Base-by-base conservation (phyloP, 2,113 vertebrate genomes). In the Cottus gobio region DNA sequence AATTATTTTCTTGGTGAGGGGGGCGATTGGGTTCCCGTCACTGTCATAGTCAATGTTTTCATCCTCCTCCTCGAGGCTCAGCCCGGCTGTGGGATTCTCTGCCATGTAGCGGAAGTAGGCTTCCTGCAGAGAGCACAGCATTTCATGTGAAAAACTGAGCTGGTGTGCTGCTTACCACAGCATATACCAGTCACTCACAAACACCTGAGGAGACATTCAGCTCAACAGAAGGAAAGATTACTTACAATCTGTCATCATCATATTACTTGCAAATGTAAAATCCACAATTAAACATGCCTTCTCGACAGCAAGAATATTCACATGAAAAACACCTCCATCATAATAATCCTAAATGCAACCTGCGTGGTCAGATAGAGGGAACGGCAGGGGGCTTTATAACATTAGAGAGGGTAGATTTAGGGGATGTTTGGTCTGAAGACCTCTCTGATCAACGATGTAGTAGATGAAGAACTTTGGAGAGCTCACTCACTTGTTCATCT, bases 401-500 rank as follows among this genome's bases (percentile, higher is more conserved):
- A 83, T 52, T 44, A 75, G 58, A 79, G 62, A 79, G 24, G 60
- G 60, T 42, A 76, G 46, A 65, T 76, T 56, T 39, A 81, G 60
- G 72, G 1, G 77, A 67, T 79, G 80, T 65, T 81, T 87, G 86
- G 77, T 84, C 71, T 75, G 80, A 80, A 56, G 62, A 86, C 57
- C 62, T 82, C 68, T 89, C 72, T 90, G 86, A 92, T 86, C 91
- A 89, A 85, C 86, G 80, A 87, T 92, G 94, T 87, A 93, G 94
- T 87, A 94, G 93, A 96, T 89, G 88, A 87, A 94, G 95, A 97
- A 97, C 95, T 94, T 93, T 95, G 95, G 93, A 95, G 95, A 92
- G 91, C 95, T 98, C 96, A 99, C 98, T 99, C 97, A 99, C 98
- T 98, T 99, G 98, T 93, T 99, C 98, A 98, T 99, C 98, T 97